Base-by-base conservation (phyloP, 2,888 invertebrate species). In the Drosophila glabriapex region DNA sequence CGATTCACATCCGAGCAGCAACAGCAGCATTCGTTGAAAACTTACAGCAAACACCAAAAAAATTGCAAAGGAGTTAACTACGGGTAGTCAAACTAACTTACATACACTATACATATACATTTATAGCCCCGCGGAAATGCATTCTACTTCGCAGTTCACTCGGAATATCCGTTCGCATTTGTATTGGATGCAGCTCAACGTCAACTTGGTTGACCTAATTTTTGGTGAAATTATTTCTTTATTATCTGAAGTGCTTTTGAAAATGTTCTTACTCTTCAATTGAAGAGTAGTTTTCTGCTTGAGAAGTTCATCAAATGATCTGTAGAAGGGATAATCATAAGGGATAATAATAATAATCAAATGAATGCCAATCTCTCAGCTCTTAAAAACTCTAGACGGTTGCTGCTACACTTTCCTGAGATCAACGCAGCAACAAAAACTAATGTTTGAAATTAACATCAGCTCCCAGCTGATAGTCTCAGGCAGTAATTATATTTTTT, bases 391-490 rank as follows among this genome's bases (percentile, higher is more conserved):
- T n/a, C 28, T 49, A 28, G 46, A 28, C 35, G 46, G 22, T 54
- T 53, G 53, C 46, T 63, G 69, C 80, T 72, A 80, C 77, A 76
- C 49, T 69, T 80, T 72, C 41, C 77, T 76, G 81, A n/a, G n/a
- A n/a, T n/a, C n/a, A n/a, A n/a, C n/a, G 58, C 73, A 71, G 71
- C 67, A 73, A 71, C 50, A 72, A 66, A 71, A 64, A 73, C 52
- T 79, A 81, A 61, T 73, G 49, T 25, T 54, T 28, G 62, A 77
- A 66, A 85, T 88, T 83, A 85, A 85, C 81, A 83, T 80, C 78
- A 80, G 73, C 88, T 85, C 58, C 64, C 80, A 78, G 65, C 61
- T 78, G 88, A 85, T 85, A 78, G 80, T 50, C 62, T 72, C 76
- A 70, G 63, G 81, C 75, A 89, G 86, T 76, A 84, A 80, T 84